These are phyloP conservation scores for Parapsyche elsis DNA, from an alignment of 1,140 invertebrate species.

Conservation along the genomic window DNA sequence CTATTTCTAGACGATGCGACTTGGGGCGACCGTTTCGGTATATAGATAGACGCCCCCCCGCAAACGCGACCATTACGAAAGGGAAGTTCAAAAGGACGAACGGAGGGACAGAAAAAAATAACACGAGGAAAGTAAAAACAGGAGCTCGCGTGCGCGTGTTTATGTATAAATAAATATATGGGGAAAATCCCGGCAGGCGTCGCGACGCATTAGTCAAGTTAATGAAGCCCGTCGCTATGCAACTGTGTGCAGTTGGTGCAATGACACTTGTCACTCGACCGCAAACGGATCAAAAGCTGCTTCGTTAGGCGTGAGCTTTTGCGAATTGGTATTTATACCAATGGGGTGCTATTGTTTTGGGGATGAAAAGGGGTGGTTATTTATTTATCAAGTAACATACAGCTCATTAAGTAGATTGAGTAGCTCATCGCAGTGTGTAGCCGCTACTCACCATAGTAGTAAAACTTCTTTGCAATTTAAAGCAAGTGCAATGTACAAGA, in stretches of 20 bases:
- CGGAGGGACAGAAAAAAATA: background rate
- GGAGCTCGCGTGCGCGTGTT: background rate
- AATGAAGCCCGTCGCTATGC: slow-evolving; percentile 47
- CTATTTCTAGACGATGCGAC: background rate
- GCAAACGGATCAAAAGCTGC: too few relatives aligned
- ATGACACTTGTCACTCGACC: slow-evolving; percentile 40
- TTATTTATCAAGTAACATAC: too few relatives aligned
- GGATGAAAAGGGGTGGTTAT: too few relatives aligned
- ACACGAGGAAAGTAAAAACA: background rate
- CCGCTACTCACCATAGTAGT: too few relatives aligned
- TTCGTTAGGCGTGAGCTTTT: too few relatives aligned
- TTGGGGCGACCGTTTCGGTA: background rate
- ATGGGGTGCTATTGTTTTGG: too few relatives aligned
- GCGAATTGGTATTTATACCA: too few relatives aligned
- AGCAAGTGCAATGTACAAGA: too few relatives aligned
- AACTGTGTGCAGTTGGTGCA: slow-evolving; percentile 20
- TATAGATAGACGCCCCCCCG: background rate
- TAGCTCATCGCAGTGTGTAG: too few relatives aligned
- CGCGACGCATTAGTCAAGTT: slow-evolving; percentile 47
- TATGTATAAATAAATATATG: background rate
- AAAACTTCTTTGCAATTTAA: too few relatives aligned
- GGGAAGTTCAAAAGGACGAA: background rate
- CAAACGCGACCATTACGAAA: background rate
- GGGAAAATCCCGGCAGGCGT: background rate
- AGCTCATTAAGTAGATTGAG: too few relatives aligned